Conservation (phyloP, 2,797 vertebrate species). For the Crypturellus tataupa region DNA sequence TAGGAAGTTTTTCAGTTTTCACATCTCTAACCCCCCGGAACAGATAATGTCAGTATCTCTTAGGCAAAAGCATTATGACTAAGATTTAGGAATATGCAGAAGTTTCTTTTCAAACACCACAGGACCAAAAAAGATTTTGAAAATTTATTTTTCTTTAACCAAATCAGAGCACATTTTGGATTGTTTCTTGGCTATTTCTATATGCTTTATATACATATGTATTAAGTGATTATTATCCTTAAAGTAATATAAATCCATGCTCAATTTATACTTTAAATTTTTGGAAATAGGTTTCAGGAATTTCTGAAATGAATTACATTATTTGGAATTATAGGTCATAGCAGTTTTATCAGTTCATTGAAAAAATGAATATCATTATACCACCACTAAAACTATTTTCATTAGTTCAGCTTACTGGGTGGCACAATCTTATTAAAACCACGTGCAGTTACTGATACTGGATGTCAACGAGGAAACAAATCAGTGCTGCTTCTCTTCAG, state of each 20-base stretch:
- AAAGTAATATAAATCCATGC: not conserved
- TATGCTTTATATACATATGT: not conserved
- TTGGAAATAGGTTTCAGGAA: not conserved
- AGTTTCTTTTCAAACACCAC: not conserved
- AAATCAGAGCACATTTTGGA: not conserved
- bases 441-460: not conserved
- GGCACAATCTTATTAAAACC: slow-evolving; percentile 29
- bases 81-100: not conserved
- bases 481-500: not conserved
- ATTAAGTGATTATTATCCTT: not conserved
- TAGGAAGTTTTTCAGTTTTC: not conserved
- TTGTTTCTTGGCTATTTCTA: not conserved
- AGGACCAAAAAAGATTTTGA: not conserved
- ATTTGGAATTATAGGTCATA: not conserved
- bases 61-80: not conserved
- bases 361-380: slow-evolving; percentile 33
- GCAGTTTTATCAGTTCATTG: slow-evolving; percentile 8
- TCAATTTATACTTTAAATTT: not conserved
- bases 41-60: not conserved
- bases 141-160: not conserved
- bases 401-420: slow-evolving; percentile 11
- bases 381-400: not conserved
- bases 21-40: not conserved
- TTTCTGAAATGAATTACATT: slow-evolving; percentile 16
- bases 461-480: not conserved